Percentiles rank a stretch among this genome's conserved stretches.
Conservation (phyloP, 1,140 invertebrate species). For the Agrypnia vestita region DNA sequence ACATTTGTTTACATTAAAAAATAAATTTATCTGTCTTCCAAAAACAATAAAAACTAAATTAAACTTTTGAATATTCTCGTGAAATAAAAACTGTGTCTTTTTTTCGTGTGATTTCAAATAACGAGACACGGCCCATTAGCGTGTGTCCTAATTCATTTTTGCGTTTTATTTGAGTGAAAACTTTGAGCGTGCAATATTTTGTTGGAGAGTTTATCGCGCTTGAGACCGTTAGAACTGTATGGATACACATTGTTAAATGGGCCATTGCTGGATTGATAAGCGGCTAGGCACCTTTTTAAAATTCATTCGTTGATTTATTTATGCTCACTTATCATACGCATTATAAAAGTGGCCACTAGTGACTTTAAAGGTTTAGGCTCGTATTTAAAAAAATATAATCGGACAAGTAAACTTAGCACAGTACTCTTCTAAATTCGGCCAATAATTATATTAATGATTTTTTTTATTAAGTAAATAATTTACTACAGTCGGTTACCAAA, state of each 20-base stretch:
- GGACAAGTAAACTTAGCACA: too few species aligned
- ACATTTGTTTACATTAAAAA: too few species aligned
- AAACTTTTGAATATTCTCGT: too few species aligned
- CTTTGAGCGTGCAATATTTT: constrained; percentile 36
- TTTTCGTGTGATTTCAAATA: background rate
- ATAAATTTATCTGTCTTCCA: too few species aligned
- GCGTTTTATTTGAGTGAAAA: constrained; percentile 39
- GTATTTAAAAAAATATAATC: too few species aligned
- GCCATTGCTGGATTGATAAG: constrained; percentile 38
- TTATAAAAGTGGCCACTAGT: background rate
- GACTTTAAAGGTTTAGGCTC: too few species aligned
- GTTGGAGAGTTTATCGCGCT: constrained; percentile 31
- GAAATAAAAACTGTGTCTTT: too few species aligned
- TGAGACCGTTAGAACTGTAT: constrained; percentile 21
- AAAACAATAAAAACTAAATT: too few species aligned
- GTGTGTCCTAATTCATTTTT: constrained; percentile 26
- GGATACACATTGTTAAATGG: constrained; percentile 44
- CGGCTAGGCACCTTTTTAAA: constrained; percentile 30
- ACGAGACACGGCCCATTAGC: constrained; percentile 1
- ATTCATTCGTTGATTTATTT: constrained; percentile 30
- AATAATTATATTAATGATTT: too few species aligned
- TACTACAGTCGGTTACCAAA: too few species aligned
- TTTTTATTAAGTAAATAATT: too few species aligned
- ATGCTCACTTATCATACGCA: constrained; percentile 6
- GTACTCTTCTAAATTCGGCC: too few species aligned